Evolutionary conservation across 2,797 vertebrate species (phyloP).

Genomic region (Myiotriccus ornatus): DNA sequence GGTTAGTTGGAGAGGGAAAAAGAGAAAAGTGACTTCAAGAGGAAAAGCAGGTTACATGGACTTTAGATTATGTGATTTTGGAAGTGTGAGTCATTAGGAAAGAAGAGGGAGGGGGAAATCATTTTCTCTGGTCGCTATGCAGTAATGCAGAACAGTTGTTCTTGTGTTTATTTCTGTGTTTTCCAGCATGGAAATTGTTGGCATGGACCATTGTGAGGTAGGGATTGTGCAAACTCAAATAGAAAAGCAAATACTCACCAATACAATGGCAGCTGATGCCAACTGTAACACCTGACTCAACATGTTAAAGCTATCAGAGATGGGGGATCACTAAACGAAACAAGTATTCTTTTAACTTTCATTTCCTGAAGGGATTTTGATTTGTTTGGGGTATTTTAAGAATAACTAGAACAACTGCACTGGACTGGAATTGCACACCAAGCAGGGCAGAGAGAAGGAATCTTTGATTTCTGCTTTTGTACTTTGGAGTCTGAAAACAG

Average conservation of each 20-base stretch:
- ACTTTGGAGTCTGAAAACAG: neutral
- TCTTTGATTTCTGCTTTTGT: constrained; percentile 14
- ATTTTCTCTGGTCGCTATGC: constrained; percentile 47
- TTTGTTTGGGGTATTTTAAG: neutral
- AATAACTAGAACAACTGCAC: constrained; percentile 5
- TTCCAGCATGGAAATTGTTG: constrained; percentile 61
- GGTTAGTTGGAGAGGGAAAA: neutral
- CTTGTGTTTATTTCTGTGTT: constrained; percentile 66
- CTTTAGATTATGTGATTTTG: constrained; percentile 45
- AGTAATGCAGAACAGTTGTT: constrained; percentile 59
- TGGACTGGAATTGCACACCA: neutral
- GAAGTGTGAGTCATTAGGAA: constrained; percentile 65
- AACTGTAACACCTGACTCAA: constrained; percentile 13
- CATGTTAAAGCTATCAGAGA: neutral
- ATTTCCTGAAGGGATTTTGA: constrained; percentile 1
- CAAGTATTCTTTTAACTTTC: neutral
- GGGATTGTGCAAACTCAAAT: constrained; percentile 39
- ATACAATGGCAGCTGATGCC: constrained; percentile 40
- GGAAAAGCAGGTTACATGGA: constrained; percentile 17
- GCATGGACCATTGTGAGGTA: constrained; percentile 15
- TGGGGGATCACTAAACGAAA: neutral
- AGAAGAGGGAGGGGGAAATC: neutral
- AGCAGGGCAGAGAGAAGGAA: neutral
- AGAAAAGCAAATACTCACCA: constrained; percentile 46
- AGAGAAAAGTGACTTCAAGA: neutral